Conservation (phyloP, 2,888 invertebrate species). For the Lasioglossum villosulum region DNA sequence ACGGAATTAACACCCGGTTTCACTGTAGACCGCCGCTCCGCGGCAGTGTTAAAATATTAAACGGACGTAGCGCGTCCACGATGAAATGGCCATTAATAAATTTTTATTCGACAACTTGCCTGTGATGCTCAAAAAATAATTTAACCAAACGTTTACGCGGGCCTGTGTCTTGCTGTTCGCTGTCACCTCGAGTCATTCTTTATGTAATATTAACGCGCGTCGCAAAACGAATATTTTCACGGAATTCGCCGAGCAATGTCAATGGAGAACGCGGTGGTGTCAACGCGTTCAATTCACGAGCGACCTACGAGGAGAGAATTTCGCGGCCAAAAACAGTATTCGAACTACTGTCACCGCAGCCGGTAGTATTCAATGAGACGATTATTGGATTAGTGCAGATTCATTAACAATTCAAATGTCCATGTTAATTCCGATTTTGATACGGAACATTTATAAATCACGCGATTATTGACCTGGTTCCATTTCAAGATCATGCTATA, state of each 20-base stretch:
- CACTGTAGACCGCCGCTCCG: neutral
- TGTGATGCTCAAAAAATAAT: neutral
- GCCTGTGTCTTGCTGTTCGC: no score
- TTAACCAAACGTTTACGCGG: neutral
- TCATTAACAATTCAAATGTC: conserved; percentile 37
- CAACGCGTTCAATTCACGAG: neutral
- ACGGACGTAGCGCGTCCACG: neutral
- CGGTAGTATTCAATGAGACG: neutral
- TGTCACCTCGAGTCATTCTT: neutral
- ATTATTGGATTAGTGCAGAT: conserved; percentile 16
- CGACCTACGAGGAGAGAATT: neutral
- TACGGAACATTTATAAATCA: conserved; percentile 21
- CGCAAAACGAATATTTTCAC: neutral
- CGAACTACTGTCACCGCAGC: neutral
- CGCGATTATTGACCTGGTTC: neutral
- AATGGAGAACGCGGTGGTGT: no score
- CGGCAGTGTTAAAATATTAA: conserved; percentile 7
- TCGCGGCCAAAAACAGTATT: neutral
- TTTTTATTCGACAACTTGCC: conserved; percentile 19
- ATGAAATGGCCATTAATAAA: conserved; percentile 9
- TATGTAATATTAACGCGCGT: neutral
- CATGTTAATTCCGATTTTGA: conserved; percentile 27
- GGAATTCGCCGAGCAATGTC: neutral
- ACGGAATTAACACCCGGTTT: conserved; percentile 32
- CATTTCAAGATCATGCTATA: neutral